Evolutionary conservation across 1,140 invertebrate genomes (phyloP).

Genomic region (Scaptomyza montana): DNA sequence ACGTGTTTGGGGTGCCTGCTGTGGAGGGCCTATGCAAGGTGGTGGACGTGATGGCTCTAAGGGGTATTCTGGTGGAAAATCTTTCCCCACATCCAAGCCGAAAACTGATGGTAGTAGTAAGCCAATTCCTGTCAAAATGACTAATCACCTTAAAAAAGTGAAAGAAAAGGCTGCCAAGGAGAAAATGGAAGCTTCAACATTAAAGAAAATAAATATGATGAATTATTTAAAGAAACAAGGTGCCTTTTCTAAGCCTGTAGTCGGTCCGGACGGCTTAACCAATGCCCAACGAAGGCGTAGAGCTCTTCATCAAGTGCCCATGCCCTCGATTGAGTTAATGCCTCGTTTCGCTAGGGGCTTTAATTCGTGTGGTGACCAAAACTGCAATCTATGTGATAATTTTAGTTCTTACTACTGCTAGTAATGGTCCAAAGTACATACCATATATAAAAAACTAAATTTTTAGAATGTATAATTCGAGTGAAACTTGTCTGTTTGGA

Average conservation of each 20-base stretch:
- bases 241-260: neutral
- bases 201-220: slow-evolving; percentile 51
- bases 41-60: neutral
- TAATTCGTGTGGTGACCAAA: neutral
- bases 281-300: slow-evolving; percentile 26
- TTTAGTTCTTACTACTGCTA: slow-evolving; percentile 11
- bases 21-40: slow-evolving; percentile 24
- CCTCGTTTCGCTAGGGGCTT: slow-evolving; percentile 18
- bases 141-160: neutral
- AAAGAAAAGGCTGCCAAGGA: neutral
- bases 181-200: neutral
- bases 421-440: neutral
- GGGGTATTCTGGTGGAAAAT: neutral
- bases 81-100: neutral
- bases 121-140: slow-evolving; percentile 36
- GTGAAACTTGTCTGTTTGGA: neutral
- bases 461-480: neutral
- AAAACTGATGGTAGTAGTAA: neutral
- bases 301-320: slow-evolving; percentile 1
- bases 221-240: slow-evolving; percentile 32
- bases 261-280: slow-evolving; percentile 43
- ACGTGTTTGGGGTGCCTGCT: slow-evolving; percentile 12
- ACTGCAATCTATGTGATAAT: slow-evolving; percentile 8
- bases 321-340: slow-evolving; percentile 4
- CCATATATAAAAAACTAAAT: too few species aligned